phyloP scores from a whole-genome alignment of 1,140 invertebrate genomes.

The Drosophila bipectinata region DNA sequence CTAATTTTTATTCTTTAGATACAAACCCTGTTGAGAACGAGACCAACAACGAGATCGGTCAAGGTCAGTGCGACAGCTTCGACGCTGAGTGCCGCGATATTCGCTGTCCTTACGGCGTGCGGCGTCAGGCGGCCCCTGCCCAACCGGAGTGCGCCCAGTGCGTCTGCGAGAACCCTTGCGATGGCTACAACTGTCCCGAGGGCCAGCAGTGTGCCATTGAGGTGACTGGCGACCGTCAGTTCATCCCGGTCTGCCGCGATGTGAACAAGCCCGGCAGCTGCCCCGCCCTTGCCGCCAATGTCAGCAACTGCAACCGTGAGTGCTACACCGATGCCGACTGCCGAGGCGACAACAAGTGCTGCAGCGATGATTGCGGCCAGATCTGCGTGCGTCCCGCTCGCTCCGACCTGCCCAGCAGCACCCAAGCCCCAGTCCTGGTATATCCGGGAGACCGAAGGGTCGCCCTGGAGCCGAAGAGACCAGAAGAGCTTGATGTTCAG shows the following conservation, averaged over 20 bases:
- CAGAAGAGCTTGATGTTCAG: conserved; percentile 86
- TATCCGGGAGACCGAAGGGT: conserved; percentile 83
- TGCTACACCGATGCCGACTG: conserved; percentile 94
- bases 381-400: conserved; percentile 88
- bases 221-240: conserved; percentile 84
- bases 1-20: neutral
- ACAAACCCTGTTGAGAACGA: conserved; percentile 56
- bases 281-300: conserved; percentile 85
- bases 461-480: conserved; percentile 82
- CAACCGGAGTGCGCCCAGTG: conserved; percentile 89
- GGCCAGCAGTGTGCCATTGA: conserved; percentile 89
- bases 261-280: conserved; percentile 91
- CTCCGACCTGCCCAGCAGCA: conserved; percentile 59
- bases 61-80: conserved; percentile 85
- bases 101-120: conserved; percentile 91
- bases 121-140: conserved; percentile 87
- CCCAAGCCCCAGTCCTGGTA: conserved; percentile 79
- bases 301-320: conserved; percentile 87
- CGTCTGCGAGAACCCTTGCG: conserved; percentile 91
- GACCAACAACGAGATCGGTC: conserved; percentile 48
- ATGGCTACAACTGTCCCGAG: conserved; percentile 86
- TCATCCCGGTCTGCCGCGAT: conserved; percentile 87
- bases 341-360: conserved; percentile 91
- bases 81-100: conserved; percentile 86
- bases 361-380: conserved; percentile 90